Evolutionary conservation across 2,113 vertebrate species (phyloP).

Genomic region (Cyanocitta stelleri): DNA sequence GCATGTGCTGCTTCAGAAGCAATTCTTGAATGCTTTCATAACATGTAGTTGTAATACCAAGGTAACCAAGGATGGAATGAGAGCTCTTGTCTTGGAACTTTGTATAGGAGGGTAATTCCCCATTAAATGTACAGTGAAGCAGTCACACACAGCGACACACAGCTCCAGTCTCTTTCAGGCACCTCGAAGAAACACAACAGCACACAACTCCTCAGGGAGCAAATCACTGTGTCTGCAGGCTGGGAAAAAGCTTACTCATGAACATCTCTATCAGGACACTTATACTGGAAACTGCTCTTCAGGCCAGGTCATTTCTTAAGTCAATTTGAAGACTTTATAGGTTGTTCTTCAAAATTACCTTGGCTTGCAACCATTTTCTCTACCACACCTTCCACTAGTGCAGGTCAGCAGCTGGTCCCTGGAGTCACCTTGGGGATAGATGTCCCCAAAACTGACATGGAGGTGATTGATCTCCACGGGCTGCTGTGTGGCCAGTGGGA

Average conservation of each 20-base stretch:
- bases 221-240: not conserved
- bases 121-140: not conserved
- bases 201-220: not conserved
- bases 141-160: not conserved
- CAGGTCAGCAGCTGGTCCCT: not conserved
- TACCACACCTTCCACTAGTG: not conserved
- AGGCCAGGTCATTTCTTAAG: not conserved
- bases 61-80: not conserved
- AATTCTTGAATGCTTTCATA: not conserved
- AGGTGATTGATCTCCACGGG: not conserved
- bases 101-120: not conserved
- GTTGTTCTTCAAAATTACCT: not conserved
- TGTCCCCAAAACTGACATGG: not conserved
- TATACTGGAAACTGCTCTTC: rapidly evolving
- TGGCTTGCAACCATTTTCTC: not conserved
- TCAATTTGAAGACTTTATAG: not conserved
- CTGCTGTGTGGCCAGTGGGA: not conserved
- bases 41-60: not conserved
- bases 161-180: not conserved
- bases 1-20: not conserved
- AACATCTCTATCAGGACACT: not conserved
- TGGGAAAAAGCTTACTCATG: rapidly evolving
- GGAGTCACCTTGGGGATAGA: not conserved
- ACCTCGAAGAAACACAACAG: not conserved
- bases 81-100: not conserved